Conservation (phyloP, 2,797 vertebrate species). For the Myiotriccus ornatus region DNA sequence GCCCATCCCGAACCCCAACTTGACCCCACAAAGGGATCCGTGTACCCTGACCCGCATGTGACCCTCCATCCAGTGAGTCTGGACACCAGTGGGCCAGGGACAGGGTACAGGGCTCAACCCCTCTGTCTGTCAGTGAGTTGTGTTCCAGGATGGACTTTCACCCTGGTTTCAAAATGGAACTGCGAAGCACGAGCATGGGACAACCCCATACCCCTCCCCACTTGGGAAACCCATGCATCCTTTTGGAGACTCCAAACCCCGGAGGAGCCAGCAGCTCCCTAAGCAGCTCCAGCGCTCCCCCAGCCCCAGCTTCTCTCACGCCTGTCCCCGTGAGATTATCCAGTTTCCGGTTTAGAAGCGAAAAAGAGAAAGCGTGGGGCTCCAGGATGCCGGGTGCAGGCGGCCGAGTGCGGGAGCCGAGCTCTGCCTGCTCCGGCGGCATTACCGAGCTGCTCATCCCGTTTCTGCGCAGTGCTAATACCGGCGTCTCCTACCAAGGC, state of each 20-base stretch:
- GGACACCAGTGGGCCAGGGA: background rate
- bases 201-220: background rate
- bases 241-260: background rate
- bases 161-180: rapidly evolving
- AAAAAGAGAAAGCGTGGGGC: background rate
- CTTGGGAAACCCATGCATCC: background rate
- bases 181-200: rapidly evolving
- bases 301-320: background rate
- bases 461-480: background rate
- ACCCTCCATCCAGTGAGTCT: background rate
- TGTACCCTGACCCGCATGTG: rapidly evolving
- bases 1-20: background rate
- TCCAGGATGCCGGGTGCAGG: background rate
- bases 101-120: background rate
- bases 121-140: rapidly evolving
- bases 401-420: background rate
- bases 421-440: background rate
- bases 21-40: background rate
- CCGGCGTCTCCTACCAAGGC: background rate
- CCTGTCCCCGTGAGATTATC: background rate
- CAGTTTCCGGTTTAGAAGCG: background rate
- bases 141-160: background rate
- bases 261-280: background rate
- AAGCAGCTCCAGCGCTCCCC: background rate
- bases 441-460: background rate